Conservation (phyloP, 2,888 invertebrate genomes). For the Brenthis daphne region DNA sequence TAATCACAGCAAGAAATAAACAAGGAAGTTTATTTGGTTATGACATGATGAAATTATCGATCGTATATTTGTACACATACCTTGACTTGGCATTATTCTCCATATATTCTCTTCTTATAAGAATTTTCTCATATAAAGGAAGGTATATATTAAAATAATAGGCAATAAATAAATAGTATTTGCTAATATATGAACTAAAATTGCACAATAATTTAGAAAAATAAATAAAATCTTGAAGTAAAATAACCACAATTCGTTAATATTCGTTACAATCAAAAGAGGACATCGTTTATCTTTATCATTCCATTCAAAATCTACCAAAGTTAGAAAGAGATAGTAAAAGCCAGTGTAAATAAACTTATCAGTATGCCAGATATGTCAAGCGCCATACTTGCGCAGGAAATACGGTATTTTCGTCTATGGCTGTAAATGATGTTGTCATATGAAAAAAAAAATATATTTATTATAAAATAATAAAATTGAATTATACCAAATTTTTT, state of each 20-base stretch:
- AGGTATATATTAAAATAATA: conserved; percentile 45
- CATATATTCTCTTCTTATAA: conserved; percentile 52
- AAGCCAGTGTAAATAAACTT: conserved; percentile 59
- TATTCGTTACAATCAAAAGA: conserved; percentile 78
- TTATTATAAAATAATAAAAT: background rate
- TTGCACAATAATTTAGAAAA: conserved; percentile 61
- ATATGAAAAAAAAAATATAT: background rate
- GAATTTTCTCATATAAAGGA: conserved; percentile 45
- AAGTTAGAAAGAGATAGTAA: conserved; percentile 56
- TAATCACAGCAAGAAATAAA: conserved; percentile 30
- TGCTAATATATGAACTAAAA: conserved; percentile 50
- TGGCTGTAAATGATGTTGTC: conserved; percentile 42
- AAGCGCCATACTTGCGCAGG: conserved; percentile 62
- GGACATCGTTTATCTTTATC: conserved; percentile 52
- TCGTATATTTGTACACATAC: conserved; percentile 64
- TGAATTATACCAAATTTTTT: no score
- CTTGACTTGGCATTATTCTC: conserved; percentile 68
- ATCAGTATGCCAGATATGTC: conserved; percentile 50
- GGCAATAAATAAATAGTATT: conserved; percentile 45
- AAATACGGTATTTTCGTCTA: conserved; percentile 53
- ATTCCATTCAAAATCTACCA: conserved; percentile 1
- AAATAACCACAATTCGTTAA: conserved; percentile 77
- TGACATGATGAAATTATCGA: conserved; percentile 74
- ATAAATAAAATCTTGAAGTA: conserved; percentile 64
- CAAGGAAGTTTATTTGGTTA: conserved; percentile 53